These are phyloP conservation scores for Sphaeramia orbicularis DNA, from an alignment of 2,797 vertebrate genomes.

Conservation along the genomic window DNA sequence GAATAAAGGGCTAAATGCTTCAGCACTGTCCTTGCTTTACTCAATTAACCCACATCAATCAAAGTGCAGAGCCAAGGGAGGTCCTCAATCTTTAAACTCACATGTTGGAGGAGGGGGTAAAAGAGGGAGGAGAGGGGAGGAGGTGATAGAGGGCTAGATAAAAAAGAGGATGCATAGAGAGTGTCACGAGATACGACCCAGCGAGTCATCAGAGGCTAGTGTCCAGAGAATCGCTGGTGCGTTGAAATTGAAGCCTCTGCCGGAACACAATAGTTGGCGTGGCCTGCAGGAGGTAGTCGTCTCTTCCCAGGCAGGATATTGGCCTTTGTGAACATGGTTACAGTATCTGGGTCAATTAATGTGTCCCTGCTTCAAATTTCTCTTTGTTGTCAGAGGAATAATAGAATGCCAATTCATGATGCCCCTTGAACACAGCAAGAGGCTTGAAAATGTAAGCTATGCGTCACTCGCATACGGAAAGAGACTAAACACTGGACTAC, in stretches of 20 bases:
- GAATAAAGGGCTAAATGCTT: conserved; percentile 59
- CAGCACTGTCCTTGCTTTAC: conserved; percentile 67
- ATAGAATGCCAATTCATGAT: conserved; percentile 59
- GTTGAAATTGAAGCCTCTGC: conserved; percentile 77
- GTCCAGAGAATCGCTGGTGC: conserved; percentile 73
- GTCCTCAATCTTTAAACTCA: conserved; percentile 65
- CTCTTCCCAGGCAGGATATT: conserved; percentile 75
- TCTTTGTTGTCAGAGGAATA: conserved; percentile 73
- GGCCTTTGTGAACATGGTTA: conserved; percentile 79
- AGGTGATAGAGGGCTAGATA: conserved; percentile 42
- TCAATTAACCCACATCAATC: conserved; percentile 81
- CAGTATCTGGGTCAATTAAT: conserved; percentile 83
- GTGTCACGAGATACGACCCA: conserved; percentile 69
- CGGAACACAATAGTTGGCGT: conserved; percentile 76
- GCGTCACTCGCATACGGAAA: conserved; percentile 44
- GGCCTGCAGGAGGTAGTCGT: conserved; percentile 61
- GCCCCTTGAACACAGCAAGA: conserved; percentile 54
- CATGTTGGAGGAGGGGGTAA: conserved; percentile 26
- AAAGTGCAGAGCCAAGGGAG: conserved; percentile 53
- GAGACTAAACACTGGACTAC: conserved; percentile 30
- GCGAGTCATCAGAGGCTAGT: conserved; percentile 61
- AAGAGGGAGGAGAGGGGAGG: conserved; percentile 32
- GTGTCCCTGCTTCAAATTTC: conserved; percentile 73
- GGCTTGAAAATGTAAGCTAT: conserved; percentile 50
- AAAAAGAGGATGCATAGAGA: conserved; percentile 48